Conservation (phyloP, 2,113 vertebrate species). For the Halichoeres trimaculatus region DNA sequence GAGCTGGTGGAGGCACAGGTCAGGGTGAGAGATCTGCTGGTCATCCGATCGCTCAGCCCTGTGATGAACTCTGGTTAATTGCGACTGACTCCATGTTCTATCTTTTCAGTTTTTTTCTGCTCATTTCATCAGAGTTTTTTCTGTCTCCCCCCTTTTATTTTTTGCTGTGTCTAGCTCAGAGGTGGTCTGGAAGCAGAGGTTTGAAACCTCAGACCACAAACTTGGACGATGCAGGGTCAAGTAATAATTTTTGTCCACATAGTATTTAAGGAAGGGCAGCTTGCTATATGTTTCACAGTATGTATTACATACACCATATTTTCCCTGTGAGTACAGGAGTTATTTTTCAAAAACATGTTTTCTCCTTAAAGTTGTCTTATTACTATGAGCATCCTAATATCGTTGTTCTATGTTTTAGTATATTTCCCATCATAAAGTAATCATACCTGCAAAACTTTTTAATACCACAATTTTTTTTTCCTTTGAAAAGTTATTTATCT, state of each 20-base stretch:
- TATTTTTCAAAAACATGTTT: background rate
- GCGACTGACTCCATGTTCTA: constrained; percentile 53
- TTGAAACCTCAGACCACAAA: constrained; percentile 54
- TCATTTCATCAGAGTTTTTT: constrained; percentile 48
- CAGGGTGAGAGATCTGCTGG: constrained; percentile 80
- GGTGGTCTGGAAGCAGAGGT: constrained; percentile 54
- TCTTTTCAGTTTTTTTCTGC: constrained; percentile 50
- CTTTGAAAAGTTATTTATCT: no score
- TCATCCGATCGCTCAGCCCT: constrained; percentile 65
- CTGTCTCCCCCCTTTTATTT: background rate
- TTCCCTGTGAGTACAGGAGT: background rate
- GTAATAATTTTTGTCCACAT: constrained; percentile 32
- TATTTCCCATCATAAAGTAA: no score
- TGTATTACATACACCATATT: background rate
- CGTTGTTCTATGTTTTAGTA: no score
- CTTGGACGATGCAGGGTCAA: constrained; percentile 39
- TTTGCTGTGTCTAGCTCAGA: constrained; percentile 51
- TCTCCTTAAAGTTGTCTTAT: no score
- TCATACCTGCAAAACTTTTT: no score
- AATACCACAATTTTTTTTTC: no score
- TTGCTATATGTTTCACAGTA: background rate
- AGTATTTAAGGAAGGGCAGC: constrained; percentile 31
- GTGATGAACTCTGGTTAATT: constrained; percentile 69
- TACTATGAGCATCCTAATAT: no score
- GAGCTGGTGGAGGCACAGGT: constrained; percentile 77